Conservation (phyloP, 2,797 vertebrate genomes). For the Rhynchotus rufescens region DNA sequence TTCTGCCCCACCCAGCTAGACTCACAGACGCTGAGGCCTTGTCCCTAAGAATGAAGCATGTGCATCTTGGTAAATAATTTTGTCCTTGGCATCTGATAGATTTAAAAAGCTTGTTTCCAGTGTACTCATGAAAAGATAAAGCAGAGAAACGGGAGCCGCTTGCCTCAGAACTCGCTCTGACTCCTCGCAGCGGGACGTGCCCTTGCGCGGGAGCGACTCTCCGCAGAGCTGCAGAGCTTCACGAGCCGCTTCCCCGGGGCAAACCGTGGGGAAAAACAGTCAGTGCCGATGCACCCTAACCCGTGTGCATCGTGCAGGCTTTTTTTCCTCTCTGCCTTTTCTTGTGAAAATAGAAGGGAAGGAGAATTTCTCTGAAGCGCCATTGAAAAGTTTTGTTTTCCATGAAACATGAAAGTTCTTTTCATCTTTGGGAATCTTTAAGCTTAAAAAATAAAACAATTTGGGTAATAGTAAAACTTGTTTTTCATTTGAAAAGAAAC, state of each 20-base stretch:
- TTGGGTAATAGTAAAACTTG: not conserved
- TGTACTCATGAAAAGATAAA: not conserved
- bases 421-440: slow-evolving; percentile 11
- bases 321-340: accelerated
- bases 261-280: not conserved
- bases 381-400: not conserved
- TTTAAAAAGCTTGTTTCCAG: slow-evolving; percentile 17
- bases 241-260: not conserved
- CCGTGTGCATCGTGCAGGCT: not conserved
- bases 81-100: slow-evolving; percentile 34
- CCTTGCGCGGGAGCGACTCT: not conserved
- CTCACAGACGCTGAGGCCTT: not conserved
- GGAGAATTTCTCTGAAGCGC: not conserved
- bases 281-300: not conserved
- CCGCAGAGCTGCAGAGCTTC: not conserved
- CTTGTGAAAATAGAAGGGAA: not conserved
- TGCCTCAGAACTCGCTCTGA: not conserved
- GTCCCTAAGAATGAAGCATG: not conserved
- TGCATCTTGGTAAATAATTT: not conserved
- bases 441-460: slow-evolving; percentile 18
- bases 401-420: not conserved
- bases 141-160: not conserved
- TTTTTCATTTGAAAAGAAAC: slow-evolving; percentile 12
- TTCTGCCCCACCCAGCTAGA: not conserved
- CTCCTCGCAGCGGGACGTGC: not conserved